Base-by-base conservation (phyloP, 2,113 vertebrate species). In the Reinhardtius hippoglossoides region DNA sequence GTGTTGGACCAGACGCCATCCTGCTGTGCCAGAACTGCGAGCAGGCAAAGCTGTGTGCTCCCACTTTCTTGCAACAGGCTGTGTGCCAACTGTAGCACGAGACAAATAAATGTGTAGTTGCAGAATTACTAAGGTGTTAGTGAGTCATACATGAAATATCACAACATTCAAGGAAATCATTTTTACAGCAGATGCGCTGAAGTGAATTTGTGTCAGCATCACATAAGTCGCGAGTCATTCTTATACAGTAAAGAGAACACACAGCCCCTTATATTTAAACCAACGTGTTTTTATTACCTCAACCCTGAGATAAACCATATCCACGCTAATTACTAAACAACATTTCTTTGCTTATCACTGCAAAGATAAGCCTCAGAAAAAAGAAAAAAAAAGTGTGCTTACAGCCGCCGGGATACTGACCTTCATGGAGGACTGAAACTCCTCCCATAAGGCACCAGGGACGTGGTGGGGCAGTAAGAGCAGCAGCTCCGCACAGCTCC, bases 401-500 rank as follows among this genome's bases (percentile, higher is more conserved):
- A 79, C 56, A 82, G 68, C 66, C 70, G 20, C 9, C 7, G 44
- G 63, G 76, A 84, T 76, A 88, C 95, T 95, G 90, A 99, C 98
- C 96, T 97, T 96, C 80, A 98, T 96, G 87, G 97, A 96, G 88
- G 96, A 93, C 93, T 97, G 97, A 92, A 99, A 98, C 87, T 97
- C 95, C 92, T 97, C 93, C 98, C 98, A 99, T 85, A 97, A 97
- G 93, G 94, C 95, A 95, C 95, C 94, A 91, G 98, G 96, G 91
- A 99, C 93, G 80, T 97, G 95, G 93, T 97, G 94, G 90, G 96
- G 96, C 89, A 98, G 91, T 91, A 96, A 96, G 52, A 99, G 91
- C 63, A 99, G 92, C 93, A 99, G 96, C 94, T 99, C 97, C 90
- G 96, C 95, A 94, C 97, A 99, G 95, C 97, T 99, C 96, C 98